phyloP scores from a whole-genome alignment of 2,888 invertebrate species.

The Ethmia dodecea region DNA sequence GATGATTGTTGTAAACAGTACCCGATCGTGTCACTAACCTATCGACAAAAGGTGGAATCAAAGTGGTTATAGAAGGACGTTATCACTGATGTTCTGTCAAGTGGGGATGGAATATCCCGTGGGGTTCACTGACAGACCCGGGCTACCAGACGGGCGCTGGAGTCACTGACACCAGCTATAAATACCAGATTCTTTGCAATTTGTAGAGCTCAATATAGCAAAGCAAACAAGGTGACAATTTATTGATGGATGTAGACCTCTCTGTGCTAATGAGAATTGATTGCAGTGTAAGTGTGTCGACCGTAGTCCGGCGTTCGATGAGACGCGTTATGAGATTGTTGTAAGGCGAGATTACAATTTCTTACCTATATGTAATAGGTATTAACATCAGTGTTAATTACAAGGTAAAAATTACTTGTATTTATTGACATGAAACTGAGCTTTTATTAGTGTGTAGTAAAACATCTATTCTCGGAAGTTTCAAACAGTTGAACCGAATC shows the following conservation, averaged over 20 bases:
- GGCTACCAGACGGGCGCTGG: constrained; percentile 24
- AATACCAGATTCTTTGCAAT: constrained; percentile 44
- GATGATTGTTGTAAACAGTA: neutral
- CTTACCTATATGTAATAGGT: too few relatives aligned
- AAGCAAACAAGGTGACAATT: constrained; percentile 57
- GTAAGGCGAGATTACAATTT: too few relatives aligned
- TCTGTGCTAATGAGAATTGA: constrained; percentile 57
- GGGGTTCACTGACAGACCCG: constrained; percentile 27
- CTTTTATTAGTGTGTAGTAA: too few relatives aligned
- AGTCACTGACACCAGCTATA: constrained; percentile 56
- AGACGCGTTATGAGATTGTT: neutral
- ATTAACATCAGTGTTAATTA: too few relatives aligned
- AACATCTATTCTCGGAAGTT: too few relatives aligned
- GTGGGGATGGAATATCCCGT: constrained; percentile 37
- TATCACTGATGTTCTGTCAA: constrained; percentile 9
- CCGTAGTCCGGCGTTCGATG: constrained; percentile 14
- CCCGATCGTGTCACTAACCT: constrained; percentile 4
- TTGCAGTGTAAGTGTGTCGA: constrained; percentile 51
- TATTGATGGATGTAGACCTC: constrained; percentile 48
- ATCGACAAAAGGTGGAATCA: constrained; percentile 16
- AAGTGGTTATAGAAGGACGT: constrained; percentile 18
- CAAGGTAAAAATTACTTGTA: too few relatives aligned
- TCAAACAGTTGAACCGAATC: too few relatives aligned
- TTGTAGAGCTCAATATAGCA: constrained; percentile 52
- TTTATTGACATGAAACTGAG: too few relatives aligned